These are phyloP conservation scores for Dicentrarchus labrax DNA, from an alignment of 2,113 vertebrate genomes.

Conservation along the genomic window DNA sequence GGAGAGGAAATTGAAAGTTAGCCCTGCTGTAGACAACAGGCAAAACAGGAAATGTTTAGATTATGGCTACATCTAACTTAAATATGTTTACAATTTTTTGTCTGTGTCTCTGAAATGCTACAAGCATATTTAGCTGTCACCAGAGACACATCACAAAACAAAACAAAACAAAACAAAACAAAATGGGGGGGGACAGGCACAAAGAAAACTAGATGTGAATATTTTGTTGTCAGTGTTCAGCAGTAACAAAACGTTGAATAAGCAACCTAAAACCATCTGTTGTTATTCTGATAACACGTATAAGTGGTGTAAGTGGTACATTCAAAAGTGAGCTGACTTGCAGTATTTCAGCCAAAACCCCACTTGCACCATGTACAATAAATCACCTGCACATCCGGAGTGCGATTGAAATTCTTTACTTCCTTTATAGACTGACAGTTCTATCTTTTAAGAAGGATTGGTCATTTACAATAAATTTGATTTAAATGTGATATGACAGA, in stretches of 20 bases:
- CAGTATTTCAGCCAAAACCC: constrained; percentile 16
- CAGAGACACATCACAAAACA: neutral
- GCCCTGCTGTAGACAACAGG: neutral
- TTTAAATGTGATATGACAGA: constrained; percentile 73
- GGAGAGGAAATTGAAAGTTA: constrained; percentile 9
- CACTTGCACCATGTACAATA: constrained; percentile 18
- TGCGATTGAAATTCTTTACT: constrained; percentile 6
- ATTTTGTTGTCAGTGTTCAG: constrained; percentile 9
- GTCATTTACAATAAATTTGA: constrained; percentile 71
- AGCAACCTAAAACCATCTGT: constrained; percentile 1
- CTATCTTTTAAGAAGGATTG: constrained; percentile 53
- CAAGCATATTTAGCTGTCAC: constrained; percentile 14
- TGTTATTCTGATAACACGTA: constrained; percentile 16
- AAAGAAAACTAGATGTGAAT: constrained; percentile 23
- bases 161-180: constrained; percentile 39
- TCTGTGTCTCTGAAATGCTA: neutral
- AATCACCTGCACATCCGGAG: constrained; percentile 42
- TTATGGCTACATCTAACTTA: neutral
- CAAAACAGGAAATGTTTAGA: constrained; percentile 25
- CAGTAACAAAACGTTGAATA: neutral
- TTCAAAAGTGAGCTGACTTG: constrained; percentile 16
- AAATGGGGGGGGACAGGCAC: neutral
- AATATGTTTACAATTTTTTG: constrained; percentile 33
- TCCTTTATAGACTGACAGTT: constrained; percentile 50
- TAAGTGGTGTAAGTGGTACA: neutral